Percentiles rank a stretch among this genome's conserved stretches.
phyloP scores from a whole-genome alignment of 1,140 invertebrate species.

The Drosophila bipectinata region DNA sequence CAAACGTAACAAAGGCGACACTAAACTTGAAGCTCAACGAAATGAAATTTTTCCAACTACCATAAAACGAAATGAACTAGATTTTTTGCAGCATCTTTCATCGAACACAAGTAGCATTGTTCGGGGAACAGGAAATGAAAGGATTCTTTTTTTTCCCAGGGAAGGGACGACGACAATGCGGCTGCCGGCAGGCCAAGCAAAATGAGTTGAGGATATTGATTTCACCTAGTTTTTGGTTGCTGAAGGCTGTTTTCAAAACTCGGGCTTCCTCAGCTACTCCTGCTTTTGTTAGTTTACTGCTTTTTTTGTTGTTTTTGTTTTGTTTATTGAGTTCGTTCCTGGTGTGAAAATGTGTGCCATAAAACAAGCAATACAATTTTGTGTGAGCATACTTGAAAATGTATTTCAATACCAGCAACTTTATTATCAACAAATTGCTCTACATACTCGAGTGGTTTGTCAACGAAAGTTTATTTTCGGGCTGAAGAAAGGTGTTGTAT shows the following conservation, averaged over 20 bases:
- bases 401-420: slow-evolving; percentile 33
- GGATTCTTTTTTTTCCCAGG: slow-evolving; percentile 12
- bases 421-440: slow-evolving; percentile 48
- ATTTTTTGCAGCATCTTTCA: slow-evolving; percentile 44
- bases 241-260: slow-evolving; percentile 33
- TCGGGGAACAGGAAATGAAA: slow-evolving; percentile 44
- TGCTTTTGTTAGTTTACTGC: slow-evolving; percentile 13
- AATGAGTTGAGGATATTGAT: slow-evolving; percentile 75
- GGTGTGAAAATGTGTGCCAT: slow-evolving; percentile 34
- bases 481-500: background rate
- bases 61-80: slow-evolving; percentile 69
- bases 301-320: slow-evolving; percentile 7
- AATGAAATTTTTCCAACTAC: slow-evolving; percentile 58
- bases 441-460: slow-evolving; percentile 40
- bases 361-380: slow-evolving; percentile 53
- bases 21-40: slow-evolving; percentile 55
- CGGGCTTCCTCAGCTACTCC: slow-evolving; percentile 9
- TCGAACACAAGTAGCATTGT: slow-evolving; percentile 52
- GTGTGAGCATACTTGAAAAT: slow-evolving; percentile 37
- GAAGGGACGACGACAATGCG: slow-evolving; percentile 46
- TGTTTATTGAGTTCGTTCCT: slow-evolving; percentile 33
- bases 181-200: slow-evolving; percentile 42
- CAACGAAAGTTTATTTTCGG: slow-evolving; percentile 24
- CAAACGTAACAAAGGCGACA: slow-evolving; percentile 37
- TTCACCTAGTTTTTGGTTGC: slow-evolving; percentile 68